These are phyloP conservation scores for Harpalus rubripes DNA, from an alignment of 2,888 invertebrate genomes.

Conservation along the genomic window DNA sequence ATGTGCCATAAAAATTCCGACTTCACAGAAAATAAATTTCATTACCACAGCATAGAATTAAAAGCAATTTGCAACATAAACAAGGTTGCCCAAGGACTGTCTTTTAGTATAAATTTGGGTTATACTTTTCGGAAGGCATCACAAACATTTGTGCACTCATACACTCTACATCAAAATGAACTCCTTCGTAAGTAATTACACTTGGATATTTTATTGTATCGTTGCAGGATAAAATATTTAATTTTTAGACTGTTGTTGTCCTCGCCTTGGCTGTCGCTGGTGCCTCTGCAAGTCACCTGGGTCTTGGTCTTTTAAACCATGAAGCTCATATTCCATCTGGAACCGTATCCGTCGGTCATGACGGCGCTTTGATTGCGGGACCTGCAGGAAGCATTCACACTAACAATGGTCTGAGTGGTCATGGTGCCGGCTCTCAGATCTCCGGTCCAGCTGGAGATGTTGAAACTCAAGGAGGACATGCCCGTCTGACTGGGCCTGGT, in stretches of 20 bases:
- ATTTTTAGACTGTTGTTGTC: constrained; percentile 9
- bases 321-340: constrained; percentile 61
- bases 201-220: too few relatives aligned
- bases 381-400: constrained; percentile 16
- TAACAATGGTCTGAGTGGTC: not conserved
- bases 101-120: constrained; percentile 3
- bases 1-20: too few relatives aligned
- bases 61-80: too few relatives aligned
- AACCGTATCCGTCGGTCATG: constrained; percentile 69
- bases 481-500: not conserved
- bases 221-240: too few relatives aligned
- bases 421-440: constrained; percentile 71
- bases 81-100: not conserved
- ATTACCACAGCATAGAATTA: too few relatives aligned
- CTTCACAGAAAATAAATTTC: too few relatives aligned
- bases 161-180: constrained; percentile 14
- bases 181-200: not conserved
- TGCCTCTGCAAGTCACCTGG: not conserved
- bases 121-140: not conserved
- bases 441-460: constrained; percentile 72
- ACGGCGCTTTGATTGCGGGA: constrained; percentile 14
- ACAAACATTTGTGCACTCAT: not conserved
- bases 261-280: not conserved
- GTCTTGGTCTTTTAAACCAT: not conserved
- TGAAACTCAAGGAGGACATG: constrained; percentile 70